Evolutionary conservation across 1,140 invertebrate genomes (phyloP).

Genomic region (Heliconius himera): DNA sequence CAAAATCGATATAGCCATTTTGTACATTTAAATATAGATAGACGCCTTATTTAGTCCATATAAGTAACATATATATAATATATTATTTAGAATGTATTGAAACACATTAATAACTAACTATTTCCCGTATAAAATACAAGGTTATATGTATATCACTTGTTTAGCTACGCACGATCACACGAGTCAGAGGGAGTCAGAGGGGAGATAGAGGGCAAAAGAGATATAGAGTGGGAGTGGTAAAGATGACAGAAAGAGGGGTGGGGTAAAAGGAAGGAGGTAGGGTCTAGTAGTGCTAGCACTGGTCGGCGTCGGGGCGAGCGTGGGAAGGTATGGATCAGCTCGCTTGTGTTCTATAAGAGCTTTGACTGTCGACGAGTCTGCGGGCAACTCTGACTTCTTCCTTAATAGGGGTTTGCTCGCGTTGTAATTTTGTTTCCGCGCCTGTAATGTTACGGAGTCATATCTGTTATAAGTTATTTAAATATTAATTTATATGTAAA

Average conservation of each 20-base stretch:
- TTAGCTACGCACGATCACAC: conserved; percentile 3
- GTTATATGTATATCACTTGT: conserved; percentile 11
- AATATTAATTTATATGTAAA: too few relatives aligned
- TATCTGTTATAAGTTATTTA: too few relatives aligned
- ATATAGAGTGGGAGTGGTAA: background rate
- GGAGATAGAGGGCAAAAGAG: background rate
- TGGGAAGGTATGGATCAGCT: conserved; percentile 91
- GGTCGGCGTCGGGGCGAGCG: conserved; percentile 92
- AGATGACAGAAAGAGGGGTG: background rate
- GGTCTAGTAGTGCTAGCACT: conserved; percentile 85
- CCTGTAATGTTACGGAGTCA: conserved; percentile 41
- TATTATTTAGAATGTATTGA: conserved; percentile 13
- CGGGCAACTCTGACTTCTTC: conserved; percentile 96
- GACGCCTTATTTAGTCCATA: background rate
- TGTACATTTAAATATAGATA: conserved; percentile 4
- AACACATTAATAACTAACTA: conserved; percentile 12
- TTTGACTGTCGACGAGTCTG: conserved; percentile 94
- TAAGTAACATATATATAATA: background rate
- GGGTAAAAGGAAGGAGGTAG: background rate
- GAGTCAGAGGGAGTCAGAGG: background rate
- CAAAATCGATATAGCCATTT: conserved; percentile 3
- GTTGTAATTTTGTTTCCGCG: conserved; percentile 63
- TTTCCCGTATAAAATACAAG: conserved; percentile 14
- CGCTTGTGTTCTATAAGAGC: conserved; percentile 96
- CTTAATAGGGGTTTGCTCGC: conserved; percentile 87